Evolutionary conservation across 2,113 vertebrate species (phyloP).

Genomic region (Rhinichthys klamathensis): DNA sequence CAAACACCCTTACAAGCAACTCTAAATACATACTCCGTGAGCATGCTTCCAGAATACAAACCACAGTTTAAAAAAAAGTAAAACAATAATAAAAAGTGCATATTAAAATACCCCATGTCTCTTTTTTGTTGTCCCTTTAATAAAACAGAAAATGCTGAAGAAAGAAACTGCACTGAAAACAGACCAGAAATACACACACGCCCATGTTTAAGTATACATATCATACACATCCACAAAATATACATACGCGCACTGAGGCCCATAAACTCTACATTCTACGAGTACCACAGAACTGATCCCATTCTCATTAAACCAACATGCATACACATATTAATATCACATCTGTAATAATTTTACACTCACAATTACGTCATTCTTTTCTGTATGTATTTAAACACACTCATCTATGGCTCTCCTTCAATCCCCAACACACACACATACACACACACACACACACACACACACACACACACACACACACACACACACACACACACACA

Average conservation of each 20-base stretch:
- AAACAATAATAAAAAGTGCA: slow-evolving; percentile 86
- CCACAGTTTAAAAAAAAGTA: slow-evolving; percentile 59
- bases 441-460: slow-evolving; percentile 42
- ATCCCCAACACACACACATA: slow-evolving; percentile 23
- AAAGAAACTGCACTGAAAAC: slow-evolving; percentile 71
- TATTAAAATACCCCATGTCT: slow-evolving; percentile 88
- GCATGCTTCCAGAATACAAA: slow-evolving; percentile 71
- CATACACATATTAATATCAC: slow-evolving; percentile 49
- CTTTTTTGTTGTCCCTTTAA: slow-evolving; percentile 54
- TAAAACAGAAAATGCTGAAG: slow-evolving; percentile 50
- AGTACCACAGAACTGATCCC: slow-evolving; percentile 41
- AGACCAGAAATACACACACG: slow-evolving; percentile 65
- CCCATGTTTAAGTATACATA: slow-evolving; percentile 43
- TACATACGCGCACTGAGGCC: slow-evolving; percentile 60
- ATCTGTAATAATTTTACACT: slow-evolving; percentile 47
- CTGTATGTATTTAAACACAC: slow-evolving; percentile 30
- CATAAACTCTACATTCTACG: slow-evolving; percentile 66
- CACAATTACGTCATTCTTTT: slow-evolving; percentile 46
- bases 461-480: slow-evolving; percentile 32
- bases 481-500: slow-evolving; percentile 32
- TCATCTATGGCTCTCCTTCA: slow-evolving; percentile 16
- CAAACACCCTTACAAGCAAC: slow-evolving; percentile 53
- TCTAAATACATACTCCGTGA: slow-evolving; percentile 58
- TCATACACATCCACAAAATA: slow-evolving; percentile 54
- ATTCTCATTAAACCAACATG: slow-evolving; percentile 54